Evolutionary conservation across 2,113 vertebrate species (phyloP).

Genomic region (Columba livia): DNA sequence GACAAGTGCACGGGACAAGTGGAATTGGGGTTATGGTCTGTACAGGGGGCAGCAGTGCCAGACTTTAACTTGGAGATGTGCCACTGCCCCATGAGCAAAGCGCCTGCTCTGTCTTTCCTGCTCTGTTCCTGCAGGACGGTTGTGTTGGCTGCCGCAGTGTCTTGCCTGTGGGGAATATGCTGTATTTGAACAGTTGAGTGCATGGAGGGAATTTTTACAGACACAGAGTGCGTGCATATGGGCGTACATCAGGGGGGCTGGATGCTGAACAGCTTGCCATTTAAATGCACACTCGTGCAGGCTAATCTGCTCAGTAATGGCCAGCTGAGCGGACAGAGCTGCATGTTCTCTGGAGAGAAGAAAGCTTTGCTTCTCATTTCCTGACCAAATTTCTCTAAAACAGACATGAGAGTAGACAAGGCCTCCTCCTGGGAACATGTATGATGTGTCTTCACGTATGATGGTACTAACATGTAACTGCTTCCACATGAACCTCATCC

Average conservation of each 20-base stretch:
- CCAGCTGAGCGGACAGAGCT: conserved; percentile 32
- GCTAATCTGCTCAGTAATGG: conserved; percentile 31
- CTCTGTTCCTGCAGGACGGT: background rate
- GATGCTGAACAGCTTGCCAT: conserved; percentile 42
- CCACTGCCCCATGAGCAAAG: background rate
- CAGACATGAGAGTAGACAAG: conserved; percentile 15
- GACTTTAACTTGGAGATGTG: background rate
- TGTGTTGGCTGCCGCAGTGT: background rate
- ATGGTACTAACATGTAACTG: background rate
- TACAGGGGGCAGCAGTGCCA: background rate
- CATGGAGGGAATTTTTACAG: background rate
- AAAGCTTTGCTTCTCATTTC: conserved; percentile 21
- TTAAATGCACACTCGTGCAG: conserved; percentile 42
- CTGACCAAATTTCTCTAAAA: conserved; percentile 30
- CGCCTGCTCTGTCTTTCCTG: background rate
- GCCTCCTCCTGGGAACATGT: background rate
- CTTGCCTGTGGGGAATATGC: conserved; percentile 2
- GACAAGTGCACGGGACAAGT: accelerated
- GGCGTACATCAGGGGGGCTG: background rate
- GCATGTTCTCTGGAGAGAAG: background rate
- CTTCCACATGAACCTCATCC: background rate
- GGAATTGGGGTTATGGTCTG: background rate
- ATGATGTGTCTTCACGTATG: background rate
- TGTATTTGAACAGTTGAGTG: background rate
- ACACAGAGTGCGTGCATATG: background rate